Evolutionary conservation across 2,113 vertebrate genomes (phyloP).

Genomic region (Larimichthys polyactis): DNA sequence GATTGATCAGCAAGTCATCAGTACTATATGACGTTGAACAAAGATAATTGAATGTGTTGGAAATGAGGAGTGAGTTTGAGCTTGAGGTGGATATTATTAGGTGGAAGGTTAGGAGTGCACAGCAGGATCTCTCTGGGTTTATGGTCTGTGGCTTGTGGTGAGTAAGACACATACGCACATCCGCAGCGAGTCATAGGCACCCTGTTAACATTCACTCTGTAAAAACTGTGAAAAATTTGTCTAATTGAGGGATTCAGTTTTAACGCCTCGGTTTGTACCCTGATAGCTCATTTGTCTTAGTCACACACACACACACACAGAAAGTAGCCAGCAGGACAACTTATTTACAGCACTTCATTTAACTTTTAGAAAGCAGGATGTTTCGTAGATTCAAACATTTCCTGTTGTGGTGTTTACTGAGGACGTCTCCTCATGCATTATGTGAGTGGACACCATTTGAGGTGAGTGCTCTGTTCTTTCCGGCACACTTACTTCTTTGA

Average conservation of each 20-base stretch:
- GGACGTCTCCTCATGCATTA: slow-evolving; percentile 68
- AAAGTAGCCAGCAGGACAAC: slow-evolving; percentile 4
- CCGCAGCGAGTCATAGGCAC: slow-evolving; percentile 48
- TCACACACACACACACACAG: slow-evolving; percentile 44
- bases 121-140: slow-evolving; percentile 46
- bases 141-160: slow-evolving; percentile 54
- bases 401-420: slow-evolving; percentile 67
- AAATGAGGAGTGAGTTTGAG: slow-evolving; percentile 23
- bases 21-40: not conserved
- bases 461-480: slow-evolving; percentile 72
- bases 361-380: slow-evolving; percentile 72
- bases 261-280: slow-evolving; percentile 12
- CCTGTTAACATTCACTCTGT: slow-evolving; percentile 45
- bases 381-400: slow-evolving; percentile 63
- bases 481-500: slow-evolving; percentile 67
- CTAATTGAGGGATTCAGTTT: slow-evolving; percentile 34
- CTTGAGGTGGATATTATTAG: slow-evolving; percentile 60
- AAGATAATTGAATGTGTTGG: not conserved
- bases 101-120: slow-evolving; percentile 59
- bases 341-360: slow-evolving; percentile 56
- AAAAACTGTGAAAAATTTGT: slow-evolving; percentile 52
- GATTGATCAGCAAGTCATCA: not conserved
- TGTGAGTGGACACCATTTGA: slow-evolving; percentile 67
- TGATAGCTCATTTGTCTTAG: slow-evolving; percentile 33
- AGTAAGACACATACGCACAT: slow-evolving; percentile 65